Base-by-base conservation (phyloP, 1,140 invertebrate genomes). In the Latrodectus geometricus region DNA sequence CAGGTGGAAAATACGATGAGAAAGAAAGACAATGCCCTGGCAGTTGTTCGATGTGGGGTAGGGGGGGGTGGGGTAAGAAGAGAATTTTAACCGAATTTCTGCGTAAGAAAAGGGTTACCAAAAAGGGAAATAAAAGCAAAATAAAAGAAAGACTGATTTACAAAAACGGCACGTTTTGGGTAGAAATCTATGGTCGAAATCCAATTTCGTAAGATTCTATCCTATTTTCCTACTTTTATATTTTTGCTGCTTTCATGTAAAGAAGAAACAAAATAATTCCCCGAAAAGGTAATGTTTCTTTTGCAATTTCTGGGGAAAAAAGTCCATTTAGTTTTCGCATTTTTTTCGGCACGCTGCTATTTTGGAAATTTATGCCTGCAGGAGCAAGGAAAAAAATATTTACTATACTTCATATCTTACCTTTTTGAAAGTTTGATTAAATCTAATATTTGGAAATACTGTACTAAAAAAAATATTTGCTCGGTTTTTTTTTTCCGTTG, bases 161-260 rank as follows among this genome's bases (percentile, higher is more conserved):
- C 78, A 81, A 81, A 81, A 81, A 81, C 66, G 78, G 78, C 78
- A 81, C 78, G 78, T 81, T 81, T 81, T 81, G 78, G 65, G 20
- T 81, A 54, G 78, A 81, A 81, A 81, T 81, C 78, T 81, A 81
- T 70, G 78, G 78, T 72, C 66, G 66, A 72, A 81, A 81, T 81
- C 78, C 78, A 81, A 81, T 81, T 81, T 81, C 78, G 66, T 23
- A 35, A 81, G 78, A 81, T 72, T 81, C 78, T 70, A 70, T 81
- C 78, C 78, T 50, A 81, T 81, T 81, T 81, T 81, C 78, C 78
- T 52, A 81, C 17, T 61, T 61, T 61, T 17, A 11, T 17, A 14
- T 17, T 81, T 48, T 56, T 72, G 49, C 48, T 72, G n/a, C 61
- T 15, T 9, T 23, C 49, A 81, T 81, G 78, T 70, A 81, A 81